These are phyloP conservation scores for Hydrolagus affinis DNA, from an alignment of 2,113 vertebrate genomes.

Conservation along the genomic window DNA sequence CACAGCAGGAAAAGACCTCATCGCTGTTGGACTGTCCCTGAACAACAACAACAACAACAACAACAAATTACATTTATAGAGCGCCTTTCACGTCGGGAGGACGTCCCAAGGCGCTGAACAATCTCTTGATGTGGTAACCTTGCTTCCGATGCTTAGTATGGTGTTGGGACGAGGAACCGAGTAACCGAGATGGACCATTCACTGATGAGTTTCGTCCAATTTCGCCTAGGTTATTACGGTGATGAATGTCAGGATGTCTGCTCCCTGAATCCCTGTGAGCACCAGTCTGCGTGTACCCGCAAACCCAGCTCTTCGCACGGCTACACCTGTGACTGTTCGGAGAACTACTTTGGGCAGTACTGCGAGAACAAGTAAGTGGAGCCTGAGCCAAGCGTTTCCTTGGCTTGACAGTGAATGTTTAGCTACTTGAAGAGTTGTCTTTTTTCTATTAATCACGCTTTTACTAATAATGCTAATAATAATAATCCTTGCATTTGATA, in stretches of 20 bases:
- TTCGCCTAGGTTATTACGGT: slow-evolving; percentile 74
- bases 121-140: background rate
- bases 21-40: background rate
- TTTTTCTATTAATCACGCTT: background rate
- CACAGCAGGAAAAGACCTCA: background rate
- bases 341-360: slow-evolving; percentile 76
- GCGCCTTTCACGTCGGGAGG: too few species aligned
- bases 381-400: background rate
- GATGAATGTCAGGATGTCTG: slow-evolving; percentile 75
- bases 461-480: too few species aligned
- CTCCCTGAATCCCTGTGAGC: slow-evolving; percentile 78
- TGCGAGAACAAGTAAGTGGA: slow-evolving; percentile 78
- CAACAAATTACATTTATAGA: too few species aligned
- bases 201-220: background rate
- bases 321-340: slow-evolving; percentile 75
- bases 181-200: too few species aligned
- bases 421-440: background rate
- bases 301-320: slow-evolving; percentile 60
- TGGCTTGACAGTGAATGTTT: background rate
- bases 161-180: background rate
- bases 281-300: slow-evolving; percentile 66
- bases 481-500: too few species aligned
- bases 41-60: background rate
- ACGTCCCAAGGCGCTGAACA: too few species aligned
- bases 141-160: background rate